Base-by-base conservation (phyloP, 2,113 vertebrate species). In the Suricata suricatta region DNA sequence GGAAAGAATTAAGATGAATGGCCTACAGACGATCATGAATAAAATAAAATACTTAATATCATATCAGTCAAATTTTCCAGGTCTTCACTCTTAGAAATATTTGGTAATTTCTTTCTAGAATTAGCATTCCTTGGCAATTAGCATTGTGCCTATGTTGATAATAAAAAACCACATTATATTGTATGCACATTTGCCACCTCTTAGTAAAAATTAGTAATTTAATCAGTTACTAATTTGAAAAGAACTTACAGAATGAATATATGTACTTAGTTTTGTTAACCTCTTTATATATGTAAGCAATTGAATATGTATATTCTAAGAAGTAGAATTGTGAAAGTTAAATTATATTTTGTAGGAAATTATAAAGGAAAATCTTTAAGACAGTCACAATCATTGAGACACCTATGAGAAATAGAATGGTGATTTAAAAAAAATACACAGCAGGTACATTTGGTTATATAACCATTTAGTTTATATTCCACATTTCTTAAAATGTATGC, bases 141-240 rank as follows among this genome's bases (percentile, higher is more conserved):
- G 4, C 4, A 54, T 85, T 92, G 60, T 82, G 7, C 96, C 29
- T 66, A n/a, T 31, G 17, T 41, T 87, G 44, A 66, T 77, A 72
- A 90, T 89, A 94, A 82, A 76, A 66, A 2, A 2, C 8, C 8
- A 57, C 71, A 12, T 92, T 90, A 33, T 33, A 81, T 94, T 77
- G 86, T 13, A 66, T 41, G 85, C 3, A 50, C 9, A 17, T 96
- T 81, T 90, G 1, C 25, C 54, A 69, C 8, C 29, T 94, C 54
- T 93, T 41, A 88, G 81, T 92, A 86, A 68, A 87, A 66, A 23
- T 50, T 44, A 95, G 88, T 89, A 86, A 60, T 94, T 77, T 87
- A 92, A 79, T 90, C 13, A n/a, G 25, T 81, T 57, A 83, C 74
- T 94, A 79, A 68, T 96, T 66, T 29, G 4, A 94, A 63, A 52